These are phyloP conservation scores for Conger conger DNA, from an alignment of 2,113 vertebrate genomes.

Conservation along the genomic window DNA sequence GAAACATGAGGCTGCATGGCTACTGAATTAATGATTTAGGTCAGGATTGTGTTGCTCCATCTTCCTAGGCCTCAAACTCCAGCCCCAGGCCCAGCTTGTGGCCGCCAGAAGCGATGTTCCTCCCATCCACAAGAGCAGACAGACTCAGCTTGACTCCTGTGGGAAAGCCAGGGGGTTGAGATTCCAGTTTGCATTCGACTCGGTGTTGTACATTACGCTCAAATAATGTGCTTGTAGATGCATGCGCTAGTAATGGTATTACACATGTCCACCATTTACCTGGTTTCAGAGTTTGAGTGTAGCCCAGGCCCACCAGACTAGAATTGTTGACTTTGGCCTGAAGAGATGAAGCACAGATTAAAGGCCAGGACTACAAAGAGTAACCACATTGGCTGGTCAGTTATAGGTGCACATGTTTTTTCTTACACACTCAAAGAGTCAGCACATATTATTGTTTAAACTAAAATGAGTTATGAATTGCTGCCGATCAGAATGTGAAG, in stretches of 20 bases:
- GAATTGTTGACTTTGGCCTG: constrained; percentile 99
- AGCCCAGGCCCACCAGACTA: constrained; percentile 93
- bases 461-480: no score
- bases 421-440: no score
- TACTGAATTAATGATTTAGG: constrained; percentile 77
- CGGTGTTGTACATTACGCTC: not conserved
- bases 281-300: constrained; percentile 94
- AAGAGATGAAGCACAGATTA: constrained; percentile 2
- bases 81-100: constrained; percentile 94
- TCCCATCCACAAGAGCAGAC: constrained; percentile 93
- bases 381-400: not conserved
- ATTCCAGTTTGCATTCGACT: not conserved
- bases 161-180: not conserved
- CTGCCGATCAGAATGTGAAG: not conserved
- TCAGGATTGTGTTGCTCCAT: constrained; percentile 19
- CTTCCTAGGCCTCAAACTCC: constrained; percentile 89
- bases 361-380: not conserved
- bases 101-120: constrained; percentile 91
- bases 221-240: not conserved
- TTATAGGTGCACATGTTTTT: not conserved
- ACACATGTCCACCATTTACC: constrained; percentile 66
- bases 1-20: constrained; percentile 76
- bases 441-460: no score
- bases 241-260: not conserved
- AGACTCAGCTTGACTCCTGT: constrained; percentile 91